These are phyloP conservation scores for Cydia amplana DNA, from an alignment of 1,140 invertebrate genomes.

Conservation along the genomic window DNA sequence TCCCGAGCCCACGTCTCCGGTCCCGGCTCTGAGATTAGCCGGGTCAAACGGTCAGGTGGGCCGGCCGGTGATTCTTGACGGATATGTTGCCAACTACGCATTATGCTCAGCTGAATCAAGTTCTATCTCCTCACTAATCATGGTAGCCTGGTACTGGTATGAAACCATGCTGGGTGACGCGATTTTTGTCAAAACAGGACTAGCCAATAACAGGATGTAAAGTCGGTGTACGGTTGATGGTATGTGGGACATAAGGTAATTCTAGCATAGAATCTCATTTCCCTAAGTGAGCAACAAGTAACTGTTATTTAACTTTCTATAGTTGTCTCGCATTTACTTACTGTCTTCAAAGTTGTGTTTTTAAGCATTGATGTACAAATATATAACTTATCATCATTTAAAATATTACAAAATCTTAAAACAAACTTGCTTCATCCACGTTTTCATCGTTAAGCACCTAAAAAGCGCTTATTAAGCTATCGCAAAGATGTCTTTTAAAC, in stretches of 20 bases:
- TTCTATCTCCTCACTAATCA: neutral
- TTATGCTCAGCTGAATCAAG: neutral
- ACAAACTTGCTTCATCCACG: neutral
- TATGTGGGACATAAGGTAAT: too few species aligned
- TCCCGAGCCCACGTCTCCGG: conserved; percentile 11
- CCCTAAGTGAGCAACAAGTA: too few species aligned
- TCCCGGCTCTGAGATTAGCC: neutral
- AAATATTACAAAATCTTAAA: neutral
- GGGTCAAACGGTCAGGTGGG: conserved; percentile 29
- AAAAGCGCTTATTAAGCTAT: neutral
- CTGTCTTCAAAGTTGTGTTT: too few species aligned
- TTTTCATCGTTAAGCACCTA: neutral
- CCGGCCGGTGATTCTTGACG: conserved; percentile 18
- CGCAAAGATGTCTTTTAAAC: neutral
- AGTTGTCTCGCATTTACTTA: too few species aligned
- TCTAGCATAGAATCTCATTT: too few species aligned
- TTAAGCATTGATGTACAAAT: neutral
- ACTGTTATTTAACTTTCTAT: too few species aligned
- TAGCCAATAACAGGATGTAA: too few species aligned
- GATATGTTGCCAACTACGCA: conserved; percentile 17
- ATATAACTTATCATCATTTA: neutral
- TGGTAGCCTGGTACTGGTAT: neutral
- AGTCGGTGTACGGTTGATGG: too few species aligned
- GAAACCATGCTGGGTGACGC: neutral
- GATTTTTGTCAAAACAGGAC: too few species aligned